Evolutionary conservation across 2,888 invertebrate species (phyloP), one percentile per base, ranked within the genome.

Genomic region (Eupithecia subfuscata): DNA sequence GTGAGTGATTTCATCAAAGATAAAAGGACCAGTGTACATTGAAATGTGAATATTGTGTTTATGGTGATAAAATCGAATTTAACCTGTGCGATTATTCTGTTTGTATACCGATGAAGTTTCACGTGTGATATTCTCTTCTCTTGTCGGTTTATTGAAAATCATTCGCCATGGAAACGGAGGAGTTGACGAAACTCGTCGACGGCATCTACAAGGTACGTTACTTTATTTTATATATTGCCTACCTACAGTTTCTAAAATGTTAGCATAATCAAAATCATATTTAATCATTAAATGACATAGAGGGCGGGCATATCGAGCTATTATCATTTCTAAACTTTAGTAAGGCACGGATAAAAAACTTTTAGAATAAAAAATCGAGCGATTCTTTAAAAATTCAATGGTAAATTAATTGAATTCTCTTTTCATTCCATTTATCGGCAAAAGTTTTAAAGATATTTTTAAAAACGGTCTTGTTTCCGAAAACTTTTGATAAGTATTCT

Each of bases 161-260:
- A 84, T 84, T 91, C 91, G 86, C 86, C 84, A 95, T 97, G 97
- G 98, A 98, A 95, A 97, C 98, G 86, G 98, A 98, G 92, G 98
- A 98, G 95, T 96, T 98, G 85, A 98, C 97, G 89, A 98, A 97
- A 95, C 96, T 98, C 86, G 98, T 98, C 87, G 98, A 98, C 94
- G 97, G 97, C 87, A 98, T 98, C 89, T 98, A 98, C 93, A 98
- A 98, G 97, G 98, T 98, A 95, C 94, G 94, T 67, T 67, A 37
- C 37, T 64, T 79, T 80, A 63, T 60, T 64, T 70, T 40, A 37
- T 45, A 25, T 65, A 64, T 34, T 64, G 6, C 34, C 64, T 8
- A 30, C 2, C 3, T n/a, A 5, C 48, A 60, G 56, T 60, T 56
- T 22, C 12, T 25, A 22, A 7, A 18, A 9, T 7, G n/a, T 48